Base-by-base conservation (phyloP, 2,797 vertebrate genomes). In the Coregonus sp. region DNA sequence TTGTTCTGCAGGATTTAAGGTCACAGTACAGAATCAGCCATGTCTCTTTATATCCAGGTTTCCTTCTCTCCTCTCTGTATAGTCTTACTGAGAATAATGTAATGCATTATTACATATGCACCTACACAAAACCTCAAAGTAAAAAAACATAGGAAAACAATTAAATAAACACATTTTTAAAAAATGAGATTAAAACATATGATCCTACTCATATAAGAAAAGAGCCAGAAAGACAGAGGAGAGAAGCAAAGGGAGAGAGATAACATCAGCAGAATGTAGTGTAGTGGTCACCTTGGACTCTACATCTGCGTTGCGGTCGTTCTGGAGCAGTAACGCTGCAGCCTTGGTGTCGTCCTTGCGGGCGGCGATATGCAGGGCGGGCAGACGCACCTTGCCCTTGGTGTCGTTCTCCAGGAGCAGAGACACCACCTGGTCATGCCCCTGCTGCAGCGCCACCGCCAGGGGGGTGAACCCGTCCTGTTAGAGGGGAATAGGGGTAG, bases 321-420 rank as follows among this genome's bases (percentile, higher is more conserved):
- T 99, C 92, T 99, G 98, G 77, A 99, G 94, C 61, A 99, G 96
- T 87, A 99, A 93, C 73, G 98, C 98, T 0, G 98, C 98, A 0
- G 98, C 97, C 91, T 99, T 99, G 0, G 98, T 99, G 94, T 99
- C 98, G 1, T 99, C 98, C 89, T 99, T 99, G 81, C 98, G 96
- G 66, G 98, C 98, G 0, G 98, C 98, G 6, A 99, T 99, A 89
- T 99, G 98, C 65, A 99, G 96, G 75, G 98, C 98, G 0, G 98
- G 98, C 37, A 99, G 95, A 14, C 98, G 97, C 4, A 99, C 98
- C 86, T 99, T 99, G 75, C 98, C 98, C 92, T 99, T 99, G 0
- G 98, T 99, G 93, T 99, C 98, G 14, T 99, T 99, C 92, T 99
- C 98, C 86, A 99, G 94, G 77, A 99, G 93, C 90, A 99, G 92